Conservation (phyloP, 1,140 invertebrate species). For the Pomacea maculata region DNA sequence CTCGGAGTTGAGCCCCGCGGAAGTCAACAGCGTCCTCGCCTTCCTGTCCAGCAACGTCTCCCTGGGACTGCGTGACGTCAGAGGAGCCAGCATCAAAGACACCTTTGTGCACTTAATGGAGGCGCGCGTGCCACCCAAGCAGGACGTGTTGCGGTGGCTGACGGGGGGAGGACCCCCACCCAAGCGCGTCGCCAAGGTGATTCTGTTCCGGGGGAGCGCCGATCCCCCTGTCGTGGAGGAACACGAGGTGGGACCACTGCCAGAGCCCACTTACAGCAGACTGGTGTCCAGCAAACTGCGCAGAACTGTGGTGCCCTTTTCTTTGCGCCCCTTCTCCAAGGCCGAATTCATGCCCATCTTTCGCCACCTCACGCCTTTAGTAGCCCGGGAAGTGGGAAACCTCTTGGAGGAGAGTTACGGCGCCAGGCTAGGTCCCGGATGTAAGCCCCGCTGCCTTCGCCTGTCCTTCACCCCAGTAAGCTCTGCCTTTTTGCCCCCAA, state of each 20-base stretch:
- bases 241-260: conserved; percentile 52
- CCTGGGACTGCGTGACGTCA: conserved; percentile 10
- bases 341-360: conserved; percentile 52
- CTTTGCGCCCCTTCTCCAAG: conserved; percentile 49
- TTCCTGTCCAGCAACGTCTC: conserved; percentile 34
- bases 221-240: conserved; percentile 50
- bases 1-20: conserved; percentile 35
- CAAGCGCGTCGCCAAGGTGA: conserved; percentile 44
- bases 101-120: conserved; percentile 57
- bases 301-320: conserved; percentile 46
- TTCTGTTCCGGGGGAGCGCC: conserved; percentile 50
- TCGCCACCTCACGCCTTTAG: conserved; percentile 32
- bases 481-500: conserved; percentile 44
- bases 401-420: conserved; percentile 55
- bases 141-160: conserved; percentile 45
- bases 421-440: conserved; percentile 40
- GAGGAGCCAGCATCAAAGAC: conserved; percentile 35
- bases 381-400: conserved; percentile 33
- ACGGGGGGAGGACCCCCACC: conserved; percentile 38
- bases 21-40: conserved; percentile 33
- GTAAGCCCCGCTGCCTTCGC: conserved; percentile 46
- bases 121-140: conserved; percentile 43
- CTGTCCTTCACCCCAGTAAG: conserved; percentile 54
- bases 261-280: conserved; percentile 34
- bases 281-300: conserved; percentile 34